A percentile compares a stretch with the other conserved stretches of the same genome.
These are phyloP conservation scores for Lophius piscatorius DNA, from an alignment of 2,113 vertebrate genomes.

Conservation along the genomic window DNA sequence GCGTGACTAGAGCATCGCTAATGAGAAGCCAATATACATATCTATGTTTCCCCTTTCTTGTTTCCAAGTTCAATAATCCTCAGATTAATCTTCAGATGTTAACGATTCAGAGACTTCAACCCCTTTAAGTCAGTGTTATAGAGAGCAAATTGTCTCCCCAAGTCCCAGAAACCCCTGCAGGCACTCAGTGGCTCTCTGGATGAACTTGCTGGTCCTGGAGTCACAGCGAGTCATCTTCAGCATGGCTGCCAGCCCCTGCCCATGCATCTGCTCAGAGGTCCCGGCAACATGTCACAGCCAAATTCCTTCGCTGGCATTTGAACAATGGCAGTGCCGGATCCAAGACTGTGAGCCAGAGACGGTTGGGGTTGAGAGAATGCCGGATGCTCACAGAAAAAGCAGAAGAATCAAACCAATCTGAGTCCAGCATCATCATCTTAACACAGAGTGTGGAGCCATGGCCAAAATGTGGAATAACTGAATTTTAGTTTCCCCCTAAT, in stretches of 20 bases:
- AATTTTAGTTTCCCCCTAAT: conserved; percentile 37
- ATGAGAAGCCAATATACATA: no score
- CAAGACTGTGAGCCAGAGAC: conserved; percentile 42
- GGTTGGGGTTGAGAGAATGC: conserved; percentile 27
- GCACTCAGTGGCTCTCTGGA: conserved; percentile 27
- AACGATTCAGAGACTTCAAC: no score
- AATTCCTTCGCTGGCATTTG: conserved; percentile 65
- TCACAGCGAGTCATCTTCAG: no score
- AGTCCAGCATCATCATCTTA: conserved; percentile 1
- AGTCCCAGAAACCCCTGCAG: background rate
- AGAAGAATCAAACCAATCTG: conserved; percentile 59
- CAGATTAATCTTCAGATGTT: no score
- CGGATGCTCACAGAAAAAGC: conserved; percentile 48
- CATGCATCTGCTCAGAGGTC: conserved; percentile 56
- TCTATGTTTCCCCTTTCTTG: no score
- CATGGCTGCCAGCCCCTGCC: conserved; percentile 41
- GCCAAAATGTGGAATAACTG: conserved; percentile 42
- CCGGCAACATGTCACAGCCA: conserved; percentile 55
- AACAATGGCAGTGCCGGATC: conserved; percentile 59
- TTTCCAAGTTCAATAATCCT: no score
- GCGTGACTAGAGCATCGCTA: no score
- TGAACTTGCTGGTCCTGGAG: conserved; percentile 27
- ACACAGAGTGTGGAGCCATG: no score
- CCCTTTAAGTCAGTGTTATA: no score
- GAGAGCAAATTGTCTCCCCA: no score